Evolutionary conservation across 2,888 invertebrate genomes (phyloP).

Genomic region (Aspidiotus destructor): DNA sequence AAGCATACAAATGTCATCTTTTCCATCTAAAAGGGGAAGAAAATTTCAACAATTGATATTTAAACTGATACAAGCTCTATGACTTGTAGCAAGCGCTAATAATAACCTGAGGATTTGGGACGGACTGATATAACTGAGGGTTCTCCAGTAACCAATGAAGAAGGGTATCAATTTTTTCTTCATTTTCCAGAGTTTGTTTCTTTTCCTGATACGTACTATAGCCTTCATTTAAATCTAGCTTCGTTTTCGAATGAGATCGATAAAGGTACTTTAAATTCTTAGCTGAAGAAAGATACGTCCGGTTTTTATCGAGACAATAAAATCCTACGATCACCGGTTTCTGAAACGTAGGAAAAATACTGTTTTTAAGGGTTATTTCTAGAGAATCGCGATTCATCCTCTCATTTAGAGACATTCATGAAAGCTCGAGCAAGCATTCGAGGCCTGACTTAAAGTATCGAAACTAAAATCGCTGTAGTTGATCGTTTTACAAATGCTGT

Average conservation of each 20-base stretch:
- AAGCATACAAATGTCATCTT: conserved; percentile 8
- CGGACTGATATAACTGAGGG: no score
- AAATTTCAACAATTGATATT: background rate
- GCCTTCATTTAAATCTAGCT: conserved; percentile 11
- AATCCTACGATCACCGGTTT: conserved; percentile 18
- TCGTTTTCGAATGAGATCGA: background rate
- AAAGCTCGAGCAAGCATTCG: no score
- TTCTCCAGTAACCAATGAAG: conserved; percentile 11
- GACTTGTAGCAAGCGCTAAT: background rate
- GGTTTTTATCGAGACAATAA: conserved; percentile 14
- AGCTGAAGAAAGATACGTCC: background rate
- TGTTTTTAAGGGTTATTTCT: conserved; percentile 6
- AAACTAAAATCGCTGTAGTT: no score
- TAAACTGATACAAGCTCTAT: background rate
- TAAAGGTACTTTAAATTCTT: conserved; percentile 17
- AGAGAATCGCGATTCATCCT: conserved; percentile 5
- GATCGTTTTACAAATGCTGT: no score
- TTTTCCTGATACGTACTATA: background rate
- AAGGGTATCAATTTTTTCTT: conserved; percentile 20
- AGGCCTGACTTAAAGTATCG: no score
- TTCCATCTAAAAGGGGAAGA: background rate
- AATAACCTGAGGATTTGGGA: no score
- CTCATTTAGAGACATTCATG: background rate
- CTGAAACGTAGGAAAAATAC: conserved; percentile 13
- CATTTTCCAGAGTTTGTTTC: conserved; percentile 10